These are phyloP conservation scores for Scaptomyza graminum DNA, from an alignment of 1,140 invertebrate species.

Conservation along the genomic window DNA sequence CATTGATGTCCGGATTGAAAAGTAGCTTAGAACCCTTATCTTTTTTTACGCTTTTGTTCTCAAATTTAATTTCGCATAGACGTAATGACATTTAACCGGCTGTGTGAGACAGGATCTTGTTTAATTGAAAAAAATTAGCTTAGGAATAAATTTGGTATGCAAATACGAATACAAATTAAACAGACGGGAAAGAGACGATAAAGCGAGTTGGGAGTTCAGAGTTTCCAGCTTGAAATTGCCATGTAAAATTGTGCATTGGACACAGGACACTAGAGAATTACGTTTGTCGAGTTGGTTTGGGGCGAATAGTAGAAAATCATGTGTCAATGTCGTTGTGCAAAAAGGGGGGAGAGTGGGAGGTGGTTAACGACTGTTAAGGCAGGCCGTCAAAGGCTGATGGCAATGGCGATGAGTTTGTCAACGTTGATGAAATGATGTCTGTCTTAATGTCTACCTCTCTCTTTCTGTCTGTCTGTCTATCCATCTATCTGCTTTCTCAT, in stretches of 20 bases:
- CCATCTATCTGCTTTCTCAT: slow-evolving; percentile 4
- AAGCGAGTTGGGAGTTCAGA: neutral
- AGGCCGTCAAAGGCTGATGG: slow-evolving; percentile 35
- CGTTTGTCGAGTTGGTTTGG: slow-evolving; percentile 5
- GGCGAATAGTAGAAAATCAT: slow-evolving; percentile 19
- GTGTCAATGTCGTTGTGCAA: slow-evolving; percentile 35
- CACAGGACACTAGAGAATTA: slow-evolving; percentile 18
- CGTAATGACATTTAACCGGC: slow-evolving; percentile 37
- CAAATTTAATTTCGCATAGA: slow-evolving; percentile 40
- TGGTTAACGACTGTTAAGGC: slow-evolving; percentile 41
- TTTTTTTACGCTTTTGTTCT: slow-evolving; percentile 32
- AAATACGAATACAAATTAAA: slow-evolving; percentile 38
- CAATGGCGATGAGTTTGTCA: slow-evolving; percentile 70
- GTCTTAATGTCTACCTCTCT: slow-evolving; percentile 2
- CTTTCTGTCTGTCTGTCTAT: neutral
- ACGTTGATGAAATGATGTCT: slow-evolving; percentile 76
- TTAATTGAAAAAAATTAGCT: slow-evolving; percentile 78
- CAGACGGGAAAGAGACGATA: neutral
- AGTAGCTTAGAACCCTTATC: slow-evolving; percentile 55
- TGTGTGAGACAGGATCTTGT: slow-evolving; percentile 43
- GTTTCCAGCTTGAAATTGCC: slow-evolving; percentile 60
- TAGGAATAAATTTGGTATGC: slow-evolving; percentile 38
- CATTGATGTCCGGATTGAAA: neutral
- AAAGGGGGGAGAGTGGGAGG: neutral
- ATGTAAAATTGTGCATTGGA: slow-evolving; percentile 63